Evolutionary conservation across 35 echinoderm and acorn worm species (phyloP), one percentile per base, ranked within the genome.

Genomic region (Ophiothrix spiculata): DNA sequence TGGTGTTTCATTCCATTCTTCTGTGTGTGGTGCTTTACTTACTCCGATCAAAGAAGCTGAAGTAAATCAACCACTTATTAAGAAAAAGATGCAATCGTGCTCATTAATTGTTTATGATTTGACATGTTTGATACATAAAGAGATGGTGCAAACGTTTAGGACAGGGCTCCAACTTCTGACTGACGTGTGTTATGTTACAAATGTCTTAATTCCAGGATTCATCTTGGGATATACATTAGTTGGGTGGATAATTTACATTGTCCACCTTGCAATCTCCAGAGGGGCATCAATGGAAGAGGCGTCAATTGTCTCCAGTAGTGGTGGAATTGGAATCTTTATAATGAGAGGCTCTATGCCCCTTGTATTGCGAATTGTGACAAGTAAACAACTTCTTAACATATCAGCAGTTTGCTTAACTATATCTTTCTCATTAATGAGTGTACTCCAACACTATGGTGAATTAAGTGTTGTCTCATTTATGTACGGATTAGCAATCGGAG

Each of bases 191-290:
- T 69, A 25, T 15, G 29, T 69, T 25, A 69, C 60, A 6, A 15
- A 28, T 15, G 8, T n/a, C 1, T 15, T 69, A 2, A 69, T 69
- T 25, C 60, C 60, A 15, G 25, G 60, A 15, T 69, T 69, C 29
- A 28, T 25, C 1, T 25, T 10, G 1, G 60, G 60, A n/a, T 69
- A 69, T 69, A 25, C 60, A 25, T 25, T 69, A 28, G 29, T 25
- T n/a, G 60, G 60, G 25, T 69, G 60, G 60, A 69, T 69, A 28
- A 69, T 69, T 25, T 69, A 69, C 60, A 69, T 69, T 69, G 60
- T 69, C 1, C 29, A 15, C 3, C 29, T 69, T 69, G 60, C 60
- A 28, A 2, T 69, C 29, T 69, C 60, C 2, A 69, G 29, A 2
- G 60, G 60, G 3, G 60, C 60, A 12, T 69, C 60, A n/a, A 69